A percentile compares a stretch with the other conserved stretches of the same genome.
Conservation (phyloP, 2,888 invertebrate genomes). For the Brachylomia viminalis region DNA sequence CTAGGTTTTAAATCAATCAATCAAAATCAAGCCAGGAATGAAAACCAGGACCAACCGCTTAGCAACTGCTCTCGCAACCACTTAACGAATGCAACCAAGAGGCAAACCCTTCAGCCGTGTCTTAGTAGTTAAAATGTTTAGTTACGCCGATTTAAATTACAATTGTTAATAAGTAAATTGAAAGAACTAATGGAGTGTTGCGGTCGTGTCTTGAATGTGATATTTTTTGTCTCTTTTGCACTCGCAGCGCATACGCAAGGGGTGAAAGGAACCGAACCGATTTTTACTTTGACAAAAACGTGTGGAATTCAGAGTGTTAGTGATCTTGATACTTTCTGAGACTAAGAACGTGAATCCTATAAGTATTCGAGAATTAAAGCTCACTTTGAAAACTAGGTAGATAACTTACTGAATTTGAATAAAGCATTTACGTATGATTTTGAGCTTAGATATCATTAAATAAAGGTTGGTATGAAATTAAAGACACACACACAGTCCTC, state of each 20-base stretch:
- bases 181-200: slow-evolving; percentile 67
- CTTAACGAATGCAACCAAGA: not conserved
- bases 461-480: too few relatives aligned
- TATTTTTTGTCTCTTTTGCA: slow-evolving; percentile 65
- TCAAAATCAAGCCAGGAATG: too few relatives aligned
- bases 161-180: slow-evolving; percentile 66
- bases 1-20: not conserved
- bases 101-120: not conserved
- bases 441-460: not conserved
- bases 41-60: not conserved
- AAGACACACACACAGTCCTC: too few relatives aligned
- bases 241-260: slow-evolving; percentile 46
- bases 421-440: not conserved
- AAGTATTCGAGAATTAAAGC: too few relatives aligned
- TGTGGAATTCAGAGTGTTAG: slow-evolving; percentile 56
- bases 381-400: not conserved
- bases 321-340: slow-evolving; percentile 78
- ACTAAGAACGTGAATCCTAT: too few relatives aligned
- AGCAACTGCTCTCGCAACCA: not conserved
- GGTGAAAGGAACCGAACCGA: slow-evolving; percentile 81
- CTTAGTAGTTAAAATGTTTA: slow-evolving; percentile 35
- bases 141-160: slow-evolving; percentile 53
- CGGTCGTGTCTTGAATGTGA: slow-evolving; percentile 64
- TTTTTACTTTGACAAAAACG: slow-evolving; percentile 78
- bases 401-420: not conserved